These are phyloP conservation scores for Panzeria rudis DNA, from an alignment of 2,888 invertebrate species.

Conservation along the genomic window DNA sequence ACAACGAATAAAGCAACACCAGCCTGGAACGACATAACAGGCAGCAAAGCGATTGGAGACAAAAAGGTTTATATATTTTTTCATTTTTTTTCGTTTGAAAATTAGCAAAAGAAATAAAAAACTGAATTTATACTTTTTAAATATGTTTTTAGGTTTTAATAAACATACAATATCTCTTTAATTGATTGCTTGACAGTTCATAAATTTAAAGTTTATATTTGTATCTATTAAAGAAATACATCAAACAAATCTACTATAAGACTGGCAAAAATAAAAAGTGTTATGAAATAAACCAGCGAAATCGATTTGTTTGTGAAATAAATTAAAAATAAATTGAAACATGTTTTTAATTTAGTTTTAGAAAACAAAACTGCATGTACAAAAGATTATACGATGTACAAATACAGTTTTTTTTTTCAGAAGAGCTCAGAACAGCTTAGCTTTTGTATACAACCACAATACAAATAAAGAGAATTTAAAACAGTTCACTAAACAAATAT, in stretches of 20 bases:
- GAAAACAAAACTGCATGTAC: background rate
- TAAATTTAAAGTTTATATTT: background rate
- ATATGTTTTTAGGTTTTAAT: background rate
- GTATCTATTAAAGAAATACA: background rate
- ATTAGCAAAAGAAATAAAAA: background rate
- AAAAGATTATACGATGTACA: background rate
- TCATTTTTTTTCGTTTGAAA: background rate
- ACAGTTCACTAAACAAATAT: background rate
- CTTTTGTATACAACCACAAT: background rate
- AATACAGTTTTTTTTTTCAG: background rate
- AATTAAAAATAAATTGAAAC: conserved; percentile 35
- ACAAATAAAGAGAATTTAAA: no score
- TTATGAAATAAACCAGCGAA: conserved; percentile 22
- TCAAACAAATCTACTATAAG: background rate
- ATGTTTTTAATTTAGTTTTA: conserved; percentile 38
- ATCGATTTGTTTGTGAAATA: conserved; percentile 29
- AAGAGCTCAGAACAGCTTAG: background rate
- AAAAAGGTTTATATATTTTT: background rate
- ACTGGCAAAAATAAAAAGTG: background rate
- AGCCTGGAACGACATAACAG: conserved; percentile 15
- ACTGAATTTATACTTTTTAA: background rate
- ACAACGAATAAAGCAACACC: conserved; percentile 42
- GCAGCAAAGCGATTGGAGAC: conserved; percentile 7
- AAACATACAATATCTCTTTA: background rate
- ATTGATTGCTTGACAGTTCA: conserved; percentile 9